phyloP scores from a whole-genome alignment of 2,888 invertebrate genomes.

The Erebia aethiops region DNA sequence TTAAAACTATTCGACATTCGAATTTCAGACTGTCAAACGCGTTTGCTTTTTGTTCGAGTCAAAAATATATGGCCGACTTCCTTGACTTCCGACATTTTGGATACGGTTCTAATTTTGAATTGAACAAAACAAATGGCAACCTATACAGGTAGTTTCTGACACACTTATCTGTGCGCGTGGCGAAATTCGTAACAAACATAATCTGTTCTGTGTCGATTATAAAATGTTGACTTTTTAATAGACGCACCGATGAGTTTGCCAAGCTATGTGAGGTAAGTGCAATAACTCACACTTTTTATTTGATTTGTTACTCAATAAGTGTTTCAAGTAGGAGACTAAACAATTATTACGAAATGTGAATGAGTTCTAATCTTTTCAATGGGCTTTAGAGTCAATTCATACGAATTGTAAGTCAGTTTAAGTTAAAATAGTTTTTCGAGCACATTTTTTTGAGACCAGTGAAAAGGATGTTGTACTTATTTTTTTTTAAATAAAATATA shows the following conservation, averaged over 20 bases:
- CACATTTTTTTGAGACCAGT: too few relatives aligned
- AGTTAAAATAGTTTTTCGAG: background rate
- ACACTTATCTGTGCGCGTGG: too few relatives aligned
- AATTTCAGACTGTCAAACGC: slow-evolving; percentile 41
- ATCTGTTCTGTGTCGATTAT: too few relatives aligned
- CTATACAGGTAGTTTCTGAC: slow-evolving; percentile 24
- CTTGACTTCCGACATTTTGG: slow-evolving; percentile 59
- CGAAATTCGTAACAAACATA: too few relatives aligned
- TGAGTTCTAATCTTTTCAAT: slow-evolving; percentile 12
- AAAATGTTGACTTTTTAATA: too few relatives aligned
- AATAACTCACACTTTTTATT: slow-evolving; percentile 23
- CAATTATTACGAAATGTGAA: slow-evolving; percentile 8
- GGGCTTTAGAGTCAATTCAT: background rate
- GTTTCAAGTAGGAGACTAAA: background rate
- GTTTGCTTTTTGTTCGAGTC: slow-evolving; percentile 50
- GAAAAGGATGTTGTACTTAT: too few relatives aligned
- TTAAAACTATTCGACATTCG: slow-evolving; percentile 38
- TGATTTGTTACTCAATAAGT: slow-evolving; percentile 13
- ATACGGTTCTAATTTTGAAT: slow-evolving; percentile 45
- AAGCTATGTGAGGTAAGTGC: slow-evolving; percentile 9
- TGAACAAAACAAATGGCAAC: slow-evolving; percentile 35
- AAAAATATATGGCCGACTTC: slow-evolving; percentile 63
- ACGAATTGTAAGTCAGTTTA: background rate
- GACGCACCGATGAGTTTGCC: too few relatives aligned
- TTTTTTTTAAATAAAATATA: too few relatives aligned